These are phyloP conservation scores for Spilarctia lutea DNA, from an alignment of 2,888 invertebrate genomes.

Conservation along the genomic window DNA sequence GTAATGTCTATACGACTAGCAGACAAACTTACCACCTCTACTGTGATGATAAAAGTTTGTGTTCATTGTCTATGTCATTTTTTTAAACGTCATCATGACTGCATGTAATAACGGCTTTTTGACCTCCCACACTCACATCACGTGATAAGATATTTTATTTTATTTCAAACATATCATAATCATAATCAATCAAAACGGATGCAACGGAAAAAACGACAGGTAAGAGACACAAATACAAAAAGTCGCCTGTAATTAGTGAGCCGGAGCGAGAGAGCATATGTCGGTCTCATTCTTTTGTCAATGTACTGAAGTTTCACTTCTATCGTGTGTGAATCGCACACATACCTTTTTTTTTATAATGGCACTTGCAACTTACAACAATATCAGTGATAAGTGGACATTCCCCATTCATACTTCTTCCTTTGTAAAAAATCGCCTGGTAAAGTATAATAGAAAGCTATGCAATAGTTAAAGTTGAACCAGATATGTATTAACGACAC, in stretches of 20 bases:
- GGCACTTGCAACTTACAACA: not conserved
- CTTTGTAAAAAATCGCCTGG: not conserved
- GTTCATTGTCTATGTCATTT: slow-evolving; percentile 47
- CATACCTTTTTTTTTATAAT: too few relatives aligned
- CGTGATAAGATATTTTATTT: not conserved
- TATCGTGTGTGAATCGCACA: too few relatives aligned
- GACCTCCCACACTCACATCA: not conserved
- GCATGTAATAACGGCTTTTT: not conserved
- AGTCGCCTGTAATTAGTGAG: too few relatives aligned
- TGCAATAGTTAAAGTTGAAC: not conserved
- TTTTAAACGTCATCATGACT: not conserved
- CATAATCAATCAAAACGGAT: too few relatives aligned
- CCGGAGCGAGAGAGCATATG: too few relatives aligned
- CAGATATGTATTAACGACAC: not conserved
- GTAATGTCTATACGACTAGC: slow-evolving; percentile 10
- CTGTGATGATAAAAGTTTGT: slow-evolving; percentile 53
- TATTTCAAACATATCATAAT: too few relatives aligned
- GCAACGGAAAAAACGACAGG: too few relatives aligned
- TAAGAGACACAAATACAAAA: too few relatives aligned
- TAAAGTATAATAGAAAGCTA: too few relatives aligned
- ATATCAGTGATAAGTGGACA: not conserved
- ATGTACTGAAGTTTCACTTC: too few relatives aligned
- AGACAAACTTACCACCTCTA: slow-evolving; percentile 13
- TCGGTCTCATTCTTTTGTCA: too few relatives aligned
- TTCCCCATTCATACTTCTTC: not conserved